Base-by-base conservation (phyloP, 2,888 invertebrate genomes). In the Parochlus steinenii region DNA sequence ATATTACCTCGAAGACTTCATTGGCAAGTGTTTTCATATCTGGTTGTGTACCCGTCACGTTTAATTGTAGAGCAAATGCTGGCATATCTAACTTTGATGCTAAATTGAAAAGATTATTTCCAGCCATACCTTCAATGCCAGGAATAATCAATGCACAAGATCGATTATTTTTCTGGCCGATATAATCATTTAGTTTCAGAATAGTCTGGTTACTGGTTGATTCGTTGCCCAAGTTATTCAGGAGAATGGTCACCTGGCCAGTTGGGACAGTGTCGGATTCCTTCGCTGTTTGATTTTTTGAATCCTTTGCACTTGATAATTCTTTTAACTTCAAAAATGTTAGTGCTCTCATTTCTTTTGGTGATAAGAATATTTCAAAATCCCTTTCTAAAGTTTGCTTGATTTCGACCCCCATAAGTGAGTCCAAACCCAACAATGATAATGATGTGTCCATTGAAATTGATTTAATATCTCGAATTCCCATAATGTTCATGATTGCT, bases 401-500 rank as follows among this genome's bases (percentile, higher is more conserved):
- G 46, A 92, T 82, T 56, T 92, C 90, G 0, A 87, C 82, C 1
- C 81, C 83, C 82, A 86, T 89, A 68, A 90, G 74, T 4, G 89
- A 89, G 58, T 92, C 89, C 71, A 90, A 78, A 23, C 92, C 90
- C 33, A 92, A 59, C 50, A 89, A 89, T 2, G 82, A 79, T 4
- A 92, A 59, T 0, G 72, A 69, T 1, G 70, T 65, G 48, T 71
- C 69, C 36, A 66, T 64, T 37, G 73, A 73, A 3, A 69, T 66
- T 0, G 64, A 66, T 54, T 71, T 76, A 54, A 67, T 52, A 47
- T 73, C 71, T 48, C 36, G 30, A 14, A 36, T 36, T 12, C 24
- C 28, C 36, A 36, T 36, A 5, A 36, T 30, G 12, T 25, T 29
- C 30, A 36, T 16, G 24, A 36, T 29, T 10, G 30, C 36, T 16